Conservation (phyloP, 2,888 invertebrate species). For the Archaeoteleia sp. region DNA sequence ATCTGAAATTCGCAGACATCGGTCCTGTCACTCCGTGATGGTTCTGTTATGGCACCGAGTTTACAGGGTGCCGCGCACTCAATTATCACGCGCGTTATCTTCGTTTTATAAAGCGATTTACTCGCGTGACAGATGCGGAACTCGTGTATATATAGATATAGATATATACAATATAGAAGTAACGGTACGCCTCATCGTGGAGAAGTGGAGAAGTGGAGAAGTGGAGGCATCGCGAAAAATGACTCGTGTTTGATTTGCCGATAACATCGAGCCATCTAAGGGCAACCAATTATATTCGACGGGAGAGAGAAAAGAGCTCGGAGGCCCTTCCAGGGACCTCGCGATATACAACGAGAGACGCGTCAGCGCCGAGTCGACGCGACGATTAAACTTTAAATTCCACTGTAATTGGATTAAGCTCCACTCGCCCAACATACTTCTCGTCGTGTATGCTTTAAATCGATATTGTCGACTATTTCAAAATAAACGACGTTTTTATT, state of each 20-base stretch:
- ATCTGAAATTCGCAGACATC: slow-evolving; percentile 1
- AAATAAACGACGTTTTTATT: too few species aligned
- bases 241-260: slow-evolving; percentile 60
- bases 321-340: slow-evolving; percentile 20
- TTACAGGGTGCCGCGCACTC: slow-evolving; percentile 4
- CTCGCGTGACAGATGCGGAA: slow-evolving; percentile 24
- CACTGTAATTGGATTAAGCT: slow-evolving; percentile 68
- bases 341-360: slow-evolving; percentile 29
- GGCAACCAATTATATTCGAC: slow-evolving; percentile 57
- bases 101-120: slow-evolving; percentile 32
- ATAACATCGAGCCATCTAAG: slow-evolving; percentile 54
- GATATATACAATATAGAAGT: slow-evolving; percentile 10
- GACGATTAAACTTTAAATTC: slow-evolving; percentile 66
- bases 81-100: slow-evolving; percentile 37
- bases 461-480: too few species aligned
- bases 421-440: slow-evolving; percentile 38
- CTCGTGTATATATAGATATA: slow-evolving; percentile 9
- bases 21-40: slow-evolving; percentile 20
- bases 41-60: slow-evolving; percentile 5
- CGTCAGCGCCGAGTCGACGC: slow-evolving; percentile 54
- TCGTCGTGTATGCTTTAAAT: too few species aligned
- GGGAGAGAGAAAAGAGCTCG: not conserved
- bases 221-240: slow-evolving; percentile 45
- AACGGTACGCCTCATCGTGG: slow-evolving; percentile 35
- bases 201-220: not conserved